Evolutionary conservation across 64 coral and sea anemone species (phyloP).

Genomic region (Anthopleura sola): DNA sequence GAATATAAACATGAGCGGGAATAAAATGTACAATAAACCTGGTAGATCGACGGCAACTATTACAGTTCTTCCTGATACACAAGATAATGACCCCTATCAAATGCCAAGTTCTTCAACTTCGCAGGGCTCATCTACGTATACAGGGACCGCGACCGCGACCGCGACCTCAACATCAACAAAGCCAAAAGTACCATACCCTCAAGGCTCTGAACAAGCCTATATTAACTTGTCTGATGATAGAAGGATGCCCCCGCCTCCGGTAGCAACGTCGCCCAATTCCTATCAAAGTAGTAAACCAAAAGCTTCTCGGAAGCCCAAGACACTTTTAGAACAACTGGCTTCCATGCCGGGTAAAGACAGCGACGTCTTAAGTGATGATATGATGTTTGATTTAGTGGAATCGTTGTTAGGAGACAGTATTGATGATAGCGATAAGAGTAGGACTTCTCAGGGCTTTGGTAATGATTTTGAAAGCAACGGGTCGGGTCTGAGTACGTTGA

Average conservation of each 20-base stretch:
- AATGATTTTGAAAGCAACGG: neutral
- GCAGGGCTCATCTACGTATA: neutral
- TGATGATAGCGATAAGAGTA: neutral
- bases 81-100: neutral
- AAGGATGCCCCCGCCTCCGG: neutral
- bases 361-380: neutral
- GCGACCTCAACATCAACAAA: neutral
- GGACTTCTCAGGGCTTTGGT: neutral
- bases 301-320: neutral
- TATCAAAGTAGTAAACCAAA: neutral
- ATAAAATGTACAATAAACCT: neutral
- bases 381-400: conserved; percentile 25
- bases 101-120: neutral
- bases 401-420: neutral
- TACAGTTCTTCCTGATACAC: neutral
- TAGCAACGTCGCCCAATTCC: neutral
- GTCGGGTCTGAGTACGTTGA: neutral
- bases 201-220: neutral
- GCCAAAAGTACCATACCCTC: neutral
- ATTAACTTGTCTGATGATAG: neutral
- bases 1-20: neutral
- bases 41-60: neutral
- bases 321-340: conserved; percentile 5
- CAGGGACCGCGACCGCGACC: neutral
- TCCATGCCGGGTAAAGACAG: conserved; percentile 2